These are phyloP conservation scores for Silurus meridionalis DNA, from an alignment of 2,113 vertebrate species.

Conservation along the genomic window DNA sequence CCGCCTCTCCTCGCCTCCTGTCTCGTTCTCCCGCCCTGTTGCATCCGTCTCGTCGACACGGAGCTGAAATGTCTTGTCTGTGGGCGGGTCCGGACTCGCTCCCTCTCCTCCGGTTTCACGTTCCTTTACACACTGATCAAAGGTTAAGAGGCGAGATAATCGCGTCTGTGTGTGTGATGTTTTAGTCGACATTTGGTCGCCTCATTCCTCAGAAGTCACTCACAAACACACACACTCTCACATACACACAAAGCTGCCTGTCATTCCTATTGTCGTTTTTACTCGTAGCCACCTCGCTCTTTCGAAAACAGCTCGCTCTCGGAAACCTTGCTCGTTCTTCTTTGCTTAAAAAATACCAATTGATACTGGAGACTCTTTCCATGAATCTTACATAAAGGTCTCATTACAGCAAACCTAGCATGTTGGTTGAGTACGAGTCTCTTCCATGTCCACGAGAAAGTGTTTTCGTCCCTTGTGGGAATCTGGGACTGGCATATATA, in stretches of 20 bases:
- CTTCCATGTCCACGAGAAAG: no score
- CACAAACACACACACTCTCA: constrained; percentile 25
- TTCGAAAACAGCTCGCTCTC: not conserved
- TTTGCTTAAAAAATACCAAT: not conserved
- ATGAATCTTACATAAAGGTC: not conserved
- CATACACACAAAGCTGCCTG: not conserved
- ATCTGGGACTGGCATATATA: no score
- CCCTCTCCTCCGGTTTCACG: not conserved
- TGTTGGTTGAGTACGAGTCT: no score
- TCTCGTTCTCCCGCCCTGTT: not conserved
- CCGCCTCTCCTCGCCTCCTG: not conserved
- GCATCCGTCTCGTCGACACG: not conserved
- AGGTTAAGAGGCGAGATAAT: constrained; percentile 6
- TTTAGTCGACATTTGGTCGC: not conserved
- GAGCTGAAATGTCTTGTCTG: constrained; percentile 3
- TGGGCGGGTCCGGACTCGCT: not conserved
- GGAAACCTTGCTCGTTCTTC: not conserved
- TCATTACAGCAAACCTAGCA: not conserved
- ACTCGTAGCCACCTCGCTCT: not conserved
- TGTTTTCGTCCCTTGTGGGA: no score
- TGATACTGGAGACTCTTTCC: not conserved
- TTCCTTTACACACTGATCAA: constrained; percentile 11
- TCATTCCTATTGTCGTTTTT: not conserved
- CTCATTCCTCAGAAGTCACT: constrained; percentile 49
- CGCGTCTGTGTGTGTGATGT: constrained; percentile 20